phyloP scores from a whole-genome alignment of 1,140 invertebrate genomes.

The Heliconius nattereri region DNA sequence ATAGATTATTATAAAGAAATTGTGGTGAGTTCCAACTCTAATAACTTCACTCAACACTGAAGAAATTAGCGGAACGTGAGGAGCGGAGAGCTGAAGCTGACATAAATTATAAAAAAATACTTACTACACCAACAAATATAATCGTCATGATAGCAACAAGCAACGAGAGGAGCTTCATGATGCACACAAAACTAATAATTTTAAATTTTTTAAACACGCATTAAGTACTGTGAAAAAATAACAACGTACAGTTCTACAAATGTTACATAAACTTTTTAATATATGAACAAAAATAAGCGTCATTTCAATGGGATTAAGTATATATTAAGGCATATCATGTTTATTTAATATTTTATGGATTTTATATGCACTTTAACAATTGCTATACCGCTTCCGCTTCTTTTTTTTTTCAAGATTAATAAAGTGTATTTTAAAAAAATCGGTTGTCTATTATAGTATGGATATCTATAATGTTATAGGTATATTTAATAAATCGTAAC shows the following conservation, averaged over 20 bases:
- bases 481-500: too few species aligned
- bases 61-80: too few species aligned
- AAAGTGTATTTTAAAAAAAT: too few species aligned
- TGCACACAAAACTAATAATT: not conserved
- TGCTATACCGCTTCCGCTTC: not conserved
- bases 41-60: too few species aligned
- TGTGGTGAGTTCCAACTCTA: too few species aligned
- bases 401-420: too few species aligned
- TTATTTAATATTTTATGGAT: too few species aligned
- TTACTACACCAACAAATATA: not conserved
- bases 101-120: not conserved
- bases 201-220: not conserved
- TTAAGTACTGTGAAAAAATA: not conserved
- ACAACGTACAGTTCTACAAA: not conserved
- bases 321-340: not conserved
- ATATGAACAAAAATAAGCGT: not conserved
- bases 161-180: not conserved
- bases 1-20: too few species aligned
- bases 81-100: not conserved
- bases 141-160: not conserved
- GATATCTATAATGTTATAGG: too few species aligned
- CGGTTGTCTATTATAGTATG: too few species aligned
- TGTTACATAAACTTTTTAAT: not conserved
- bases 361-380: not conserved
- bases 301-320: not conserved